Evolutionary conservation across 2,888 invertebrate species (phyloP).

Genomic region (Hipparchia sbordonii): DNA sequence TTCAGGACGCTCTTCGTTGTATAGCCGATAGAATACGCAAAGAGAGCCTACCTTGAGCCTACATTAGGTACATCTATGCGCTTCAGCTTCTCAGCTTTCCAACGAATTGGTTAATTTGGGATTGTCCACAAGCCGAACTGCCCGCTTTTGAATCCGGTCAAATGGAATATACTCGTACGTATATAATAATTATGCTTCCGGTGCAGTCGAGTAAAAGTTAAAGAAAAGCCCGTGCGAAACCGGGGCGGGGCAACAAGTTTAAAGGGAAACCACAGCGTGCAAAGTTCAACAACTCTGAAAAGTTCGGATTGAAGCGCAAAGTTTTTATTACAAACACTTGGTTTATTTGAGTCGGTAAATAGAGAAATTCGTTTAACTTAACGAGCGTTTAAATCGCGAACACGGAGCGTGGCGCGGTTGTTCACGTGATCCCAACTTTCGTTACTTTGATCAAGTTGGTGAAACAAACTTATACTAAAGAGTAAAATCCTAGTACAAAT

Average conservation of each 20-base stretch:
- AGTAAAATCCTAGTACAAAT: neutral
- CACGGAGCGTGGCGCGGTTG: neutral
- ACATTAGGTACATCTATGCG: no score
- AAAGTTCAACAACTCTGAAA: constrained; percentile 1
- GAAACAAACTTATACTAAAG: constrained; percentile 1
- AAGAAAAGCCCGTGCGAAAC: no score
- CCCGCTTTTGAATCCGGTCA: neutral
- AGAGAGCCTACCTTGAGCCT: no score
- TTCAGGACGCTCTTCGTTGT: no score
- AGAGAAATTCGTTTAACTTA: constrained; percentile 19
- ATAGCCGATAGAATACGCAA: no score
- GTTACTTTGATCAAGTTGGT: constrained; percentile 10
- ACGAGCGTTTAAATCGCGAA: constrained; percentile 17
- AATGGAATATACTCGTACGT: neutral
- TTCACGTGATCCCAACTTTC: constrained; percentile 17
- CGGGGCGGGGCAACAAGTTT: no score
- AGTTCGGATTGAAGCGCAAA: constrained; percentile 3
- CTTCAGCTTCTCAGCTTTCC: no score
- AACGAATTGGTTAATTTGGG: no score
- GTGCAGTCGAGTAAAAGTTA: neutral
- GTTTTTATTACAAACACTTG: constrained; percentile 21
- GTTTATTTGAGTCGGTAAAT: constrained; percentile 17
- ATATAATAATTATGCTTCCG: no score
- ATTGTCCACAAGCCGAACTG: no score
- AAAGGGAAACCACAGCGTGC: neutral